phyloP scores from a whole-genome alignment of 2,888 invertebrate genomes.

The Copidosoma aretas region DNA sequence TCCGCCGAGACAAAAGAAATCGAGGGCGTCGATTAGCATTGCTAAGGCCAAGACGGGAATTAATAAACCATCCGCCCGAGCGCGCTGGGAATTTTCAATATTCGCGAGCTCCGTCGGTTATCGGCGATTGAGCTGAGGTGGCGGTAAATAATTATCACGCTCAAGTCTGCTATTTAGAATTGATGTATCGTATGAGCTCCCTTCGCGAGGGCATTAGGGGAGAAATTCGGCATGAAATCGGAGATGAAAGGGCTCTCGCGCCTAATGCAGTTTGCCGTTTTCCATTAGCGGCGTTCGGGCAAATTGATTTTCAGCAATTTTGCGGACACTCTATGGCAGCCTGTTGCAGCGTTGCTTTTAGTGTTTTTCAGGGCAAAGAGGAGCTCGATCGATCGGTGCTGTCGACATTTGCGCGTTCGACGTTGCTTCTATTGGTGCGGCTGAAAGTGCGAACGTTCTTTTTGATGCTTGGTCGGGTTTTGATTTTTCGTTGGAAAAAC shows the following conservation, averaged over 20 bases:
- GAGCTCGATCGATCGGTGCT: neutral
- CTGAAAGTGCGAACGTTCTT: neutral
- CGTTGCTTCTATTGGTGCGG: neutral
- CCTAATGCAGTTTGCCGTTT: constrained; percentile 46
- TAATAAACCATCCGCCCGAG: neutral
- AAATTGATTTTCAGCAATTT: constrained; percentile 53
- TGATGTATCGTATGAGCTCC: too few species aligned
- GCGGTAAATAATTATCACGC: too few species aligned
- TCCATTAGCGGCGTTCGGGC: constrained; percentile 51
- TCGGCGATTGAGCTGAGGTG: too few species aligned
- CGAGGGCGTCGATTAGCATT: neutral
- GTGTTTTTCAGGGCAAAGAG: neutral
- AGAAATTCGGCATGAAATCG: too few species aligned
- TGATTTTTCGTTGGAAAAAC: too few species aligned
- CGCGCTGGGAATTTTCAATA: too few species aligned
- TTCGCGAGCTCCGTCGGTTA: too few species aligned
- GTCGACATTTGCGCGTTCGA: constrained; percentile 6
- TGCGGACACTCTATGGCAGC: neutral
- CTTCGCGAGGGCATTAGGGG: too few species aligned
- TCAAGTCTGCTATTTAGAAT: too few species aligned
- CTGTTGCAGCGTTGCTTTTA: neutral
- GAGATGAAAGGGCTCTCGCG: neutral
- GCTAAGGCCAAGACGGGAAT: neutral
- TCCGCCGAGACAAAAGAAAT: neutral
- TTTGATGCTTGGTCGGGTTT: too few species aligned